Percentiles rank a stretch among this genome's conserved stretches.
phyloP scores from a whole-genome alignment of 1,140 invertebrate species.

The Polypedilum vanderplanki region DNA sequence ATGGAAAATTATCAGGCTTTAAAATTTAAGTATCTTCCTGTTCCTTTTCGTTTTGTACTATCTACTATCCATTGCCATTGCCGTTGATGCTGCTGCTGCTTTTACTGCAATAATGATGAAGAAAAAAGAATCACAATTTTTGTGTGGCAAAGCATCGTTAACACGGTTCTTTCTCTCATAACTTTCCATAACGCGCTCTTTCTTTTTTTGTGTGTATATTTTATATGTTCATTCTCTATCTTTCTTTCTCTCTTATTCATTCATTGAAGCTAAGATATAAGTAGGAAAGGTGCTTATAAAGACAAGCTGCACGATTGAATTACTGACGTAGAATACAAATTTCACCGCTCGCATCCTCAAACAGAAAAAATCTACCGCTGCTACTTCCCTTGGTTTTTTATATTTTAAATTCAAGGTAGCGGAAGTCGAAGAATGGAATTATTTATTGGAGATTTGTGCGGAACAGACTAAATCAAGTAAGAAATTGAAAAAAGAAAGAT shows the following conservation, averaged over 20 bases:
- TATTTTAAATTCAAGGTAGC: no score
- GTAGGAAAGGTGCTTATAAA: neutral
- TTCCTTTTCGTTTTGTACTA: no score
- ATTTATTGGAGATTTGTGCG: no score
- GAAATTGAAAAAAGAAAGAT: no score
- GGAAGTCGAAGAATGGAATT: no score
- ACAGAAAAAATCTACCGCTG: no score
- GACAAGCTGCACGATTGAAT: conserved; percentile 11
- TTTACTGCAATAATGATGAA: neutral
- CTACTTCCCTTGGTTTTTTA: no score
- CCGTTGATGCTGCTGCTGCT: neutral
- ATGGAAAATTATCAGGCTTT: conserved; percentile 18
- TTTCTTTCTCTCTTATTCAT: neutral
- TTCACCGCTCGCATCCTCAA: neutral
- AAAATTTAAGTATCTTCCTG: conserved; percentile 12
- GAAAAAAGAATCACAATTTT: neutral
- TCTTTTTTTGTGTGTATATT: no score
- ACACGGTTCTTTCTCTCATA: neutral
- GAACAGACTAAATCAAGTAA: no score
- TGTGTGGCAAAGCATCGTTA: neutral
- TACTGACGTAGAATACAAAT: neutral
- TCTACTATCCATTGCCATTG: no score
- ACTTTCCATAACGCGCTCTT: no score
- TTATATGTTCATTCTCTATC: neutral
- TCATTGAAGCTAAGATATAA: neutral